A percentile compares a stretch with the other conserved stretches of the same genome.
These are phyloP conservation scores for Lytechinus pictus DNA, from an alignment of 35 echinoderm and acorn worm species.

Conservation along the genomic window DNA sequence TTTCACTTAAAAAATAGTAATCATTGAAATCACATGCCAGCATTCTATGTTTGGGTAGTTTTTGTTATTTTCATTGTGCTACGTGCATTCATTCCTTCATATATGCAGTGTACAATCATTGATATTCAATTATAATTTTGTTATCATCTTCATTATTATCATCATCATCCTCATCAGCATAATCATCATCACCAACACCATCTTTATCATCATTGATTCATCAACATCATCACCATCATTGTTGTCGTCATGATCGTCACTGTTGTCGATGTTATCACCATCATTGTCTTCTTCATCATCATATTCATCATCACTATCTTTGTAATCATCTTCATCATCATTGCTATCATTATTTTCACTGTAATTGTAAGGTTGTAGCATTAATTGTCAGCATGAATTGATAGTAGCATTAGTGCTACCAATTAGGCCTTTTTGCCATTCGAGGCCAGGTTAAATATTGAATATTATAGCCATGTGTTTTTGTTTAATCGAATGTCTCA, in stretches of 20 bases:
- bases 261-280: background rate
- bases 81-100: too few species aligned
- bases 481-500: too few species aligned
- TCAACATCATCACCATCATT: background rate
- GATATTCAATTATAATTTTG: background rate
- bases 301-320: background rate
- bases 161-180: background rate
- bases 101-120: too few species aligned
- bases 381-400: too few species aligned
- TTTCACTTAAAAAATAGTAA: background rate
- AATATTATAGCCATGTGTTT: too few species aligned
- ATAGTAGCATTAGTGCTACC: too few species aligned
- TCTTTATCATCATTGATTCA: background rate
- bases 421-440: too few species aligned
- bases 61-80: too few species aligned
- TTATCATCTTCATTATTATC: background rate
- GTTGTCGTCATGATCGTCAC: background rate
- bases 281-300: background rate
- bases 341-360: background rate
- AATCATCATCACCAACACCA: background rate
- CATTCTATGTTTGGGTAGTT: too few species aligned
- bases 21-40: background rate
- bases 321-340: background rate
- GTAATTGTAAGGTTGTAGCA: too few species aligned
- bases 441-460: too few species aligned